Base-by-base conservation (phyloP, 1,140 invertebrate genomes). In the Olivierus martensii region DNA sequence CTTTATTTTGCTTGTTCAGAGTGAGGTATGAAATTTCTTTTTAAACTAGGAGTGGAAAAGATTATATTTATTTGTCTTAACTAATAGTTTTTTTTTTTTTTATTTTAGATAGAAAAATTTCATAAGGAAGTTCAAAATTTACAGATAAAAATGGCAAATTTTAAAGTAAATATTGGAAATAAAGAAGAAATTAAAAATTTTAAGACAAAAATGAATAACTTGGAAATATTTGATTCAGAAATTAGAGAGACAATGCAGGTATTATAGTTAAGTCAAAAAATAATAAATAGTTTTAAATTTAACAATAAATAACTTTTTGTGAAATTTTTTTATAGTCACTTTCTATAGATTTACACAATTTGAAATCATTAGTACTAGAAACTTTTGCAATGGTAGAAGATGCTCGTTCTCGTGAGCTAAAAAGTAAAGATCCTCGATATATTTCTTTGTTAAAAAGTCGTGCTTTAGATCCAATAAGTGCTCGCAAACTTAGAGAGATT, bases 71-170 rank as follows among this genome's bases (percentile, higher is more conserved):
- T 28, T 28, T 28, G 4, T 9, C 9, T 28, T 28, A 28, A 28
- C 4, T 28, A 6, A 19, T 15, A 18, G 15, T 19, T 22, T 9
- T 18, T 45, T 18, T 45, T 45, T 7, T 45, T 41, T 42, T 42
- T 41, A 22, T 42, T 19, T 3, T 74, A 83, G 72, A 77, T 80
- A 2, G 67, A 72, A 21, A 71, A 75, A 41, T 80, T 83, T 61
- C 74, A 78, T 57, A 65, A 69, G 52, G 79, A 83, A 61, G 59
- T 83, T 2, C 70, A 73, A 54, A 71, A 75, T 39, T 72, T 82
- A 52, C 67, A 76, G 49, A 63, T 69, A 28, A 28, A 28, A 3
- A 15, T 34, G 6, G 36, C 41, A 3, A 22, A 45, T 11, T 36
- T 22, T 17, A 43, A 46, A 2, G 7, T 34, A 28, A 22, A 38